These are phyloP conservation scores for Portevinia maculata DNA, from an alignment of 2,888 invertebrate species.

Conservation along the genomic window DNA sequence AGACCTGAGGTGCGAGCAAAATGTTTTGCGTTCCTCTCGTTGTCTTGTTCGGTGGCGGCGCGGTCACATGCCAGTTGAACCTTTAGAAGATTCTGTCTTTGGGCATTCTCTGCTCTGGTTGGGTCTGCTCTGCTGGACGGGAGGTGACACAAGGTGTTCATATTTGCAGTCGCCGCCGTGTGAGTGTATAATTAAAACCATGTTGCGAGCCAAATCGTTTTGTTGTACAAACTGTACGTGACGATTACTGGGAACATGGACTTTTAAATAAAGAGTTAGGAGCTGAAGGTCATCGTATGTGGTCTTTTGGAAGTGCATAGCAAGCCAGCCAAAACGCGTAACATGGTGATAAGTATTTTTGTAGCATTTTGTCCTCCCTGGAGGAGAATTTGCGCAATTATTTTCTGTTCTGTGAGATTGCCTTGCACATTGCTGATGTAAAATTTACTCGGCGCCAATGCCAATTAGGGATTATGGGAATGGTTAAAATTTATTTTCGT, in stretches of 20 bases:
- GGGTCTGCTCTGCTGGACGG: constrained; percentile 16
- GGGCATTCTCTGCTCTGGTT: constrained; percentile 17
- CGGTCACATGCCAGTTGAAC: constrained; percentile 46
- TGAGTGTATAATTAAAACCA: constrained; percentile 72
- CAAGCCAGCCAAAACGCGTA: constrained; percentile 28
- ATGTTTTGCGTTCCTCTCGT: constrained; percentile 52
- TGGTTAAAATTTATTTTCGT: not conserved
- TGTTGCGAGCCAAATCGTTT: constrained; percentile 73
- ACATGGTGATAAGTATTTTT: constrained; percentile 61
- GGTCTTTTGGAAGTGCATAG: constrained; percentile 33
- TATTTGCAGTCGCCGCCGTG: constrained; percentile 45
- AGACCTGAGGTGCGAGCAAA: constrained; percentile 17
- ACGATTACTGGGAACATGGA: constrained; percentile 70
- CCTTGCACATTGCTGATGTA: constrained; percentile 7
- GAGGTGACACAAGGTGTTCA: constrained; percentile 68
- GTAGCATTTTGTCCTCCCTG: constrained; percentile 36
- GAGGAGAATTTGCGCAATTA: constrained; percentile 12
- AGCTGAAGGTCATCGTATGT: constrained; percentile 71
- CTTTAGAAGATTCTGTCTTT: constrained; percentile 47
- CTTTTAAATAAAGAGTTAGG: constrained; percentile 64
- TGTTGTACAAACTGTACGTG: constrained; percentile 73
- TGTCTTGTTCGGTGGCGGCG: constrained; percentile 28
- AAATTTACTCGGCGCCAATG: constrained; percentile 49
- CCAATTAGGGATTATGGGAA: constrained; percentile 27
- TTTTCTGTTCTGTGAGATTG: constrained; percentile 9